phyloP scores from a whole-genome alignment of 2,797 vertebrate genomes.

The Craterocephalus amniculus region DNA sequence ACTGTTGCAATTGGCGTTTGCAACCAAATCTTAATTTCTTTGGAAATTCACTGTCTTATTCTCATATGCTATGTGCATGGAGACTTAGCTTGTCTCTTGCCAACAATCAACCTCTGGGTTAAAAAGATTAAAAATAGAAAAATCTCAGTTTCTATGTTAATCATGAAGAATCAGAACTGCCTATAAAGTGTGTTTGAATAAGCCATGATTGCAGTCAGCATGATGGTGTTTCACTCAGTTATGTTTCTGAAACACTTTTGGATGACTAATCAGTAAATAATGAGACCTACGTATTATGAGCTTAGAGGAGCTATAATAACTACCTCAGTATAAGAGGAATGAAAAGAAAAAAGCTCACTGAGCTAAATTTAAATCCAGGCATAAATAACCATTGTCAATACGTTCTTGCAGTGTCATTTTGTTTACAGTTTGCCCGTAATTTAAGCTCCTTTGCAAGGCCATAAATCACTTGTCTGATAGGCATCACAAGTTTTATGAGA shows the following conservation, averaged over 20 bases:
- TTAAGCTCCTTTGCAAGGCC: background rate
- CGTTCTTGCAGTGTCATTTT: background rate
- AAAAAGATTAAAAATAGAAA: background rate
- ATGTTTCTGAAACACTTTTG: background rate
- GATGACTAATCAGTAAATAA: background rate
- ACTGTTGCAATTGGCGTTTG: too few relatives aligned
- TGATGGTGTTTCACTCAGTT: background rate
- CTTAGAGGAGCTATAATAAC: background rate
- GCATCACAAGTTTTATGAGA: too few relatives aligned
- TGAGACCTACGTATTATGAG: background rate
- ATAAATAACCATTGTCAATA: background rate
- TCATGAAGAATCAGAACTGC: background rate
- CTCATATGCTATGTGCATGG: too few relatives aligned
- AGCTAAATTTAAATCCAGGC: background rate
- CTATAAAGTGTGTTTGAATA: background rate
- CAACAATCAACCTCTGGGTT: too few relatives aligned
- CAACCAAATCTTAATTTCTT: too few relatives aligned
- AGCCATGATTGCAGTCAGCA: background rate
- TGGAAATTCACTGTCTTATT: too few relatives aligned
- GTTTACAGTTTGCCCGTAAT: background rate
- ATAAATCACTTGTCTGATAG: background rate
- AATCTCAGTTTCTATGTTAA: background rate
- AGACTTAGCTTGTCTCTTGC: too few relatives aligned
- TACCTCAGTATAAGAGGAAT: background rate
- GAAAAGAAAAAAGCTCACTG: background rate